Evolutionary conservation across 2,888 invertebrate species (phyloP), one percentile per base, ranked within the genome.

Genomic region (Tenthredo mesomela): DNA sequence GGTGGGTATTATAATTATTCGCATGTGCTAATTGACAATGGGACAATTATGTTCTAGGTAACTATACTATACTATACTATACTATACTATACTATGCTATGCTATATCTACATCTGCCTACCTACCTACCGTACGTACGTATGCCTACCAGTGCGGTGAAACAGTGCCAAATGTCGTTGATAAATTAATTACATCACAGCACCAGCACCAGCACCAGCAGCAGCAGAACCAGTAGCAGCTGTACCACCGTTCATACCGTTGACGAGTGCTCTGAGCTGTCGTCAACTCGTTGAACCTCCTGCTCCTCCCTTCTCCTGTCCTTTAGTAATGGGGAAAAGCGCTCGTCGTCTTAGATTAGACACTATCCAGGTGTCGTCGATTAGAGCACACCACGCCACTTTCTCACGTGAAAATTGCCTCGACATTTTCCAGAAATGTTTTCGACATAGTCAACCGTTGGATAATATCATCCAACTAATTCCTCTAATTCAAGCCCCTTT

Each of bases 21-120:
- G 21, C 80, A 70, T 82, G 65, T 47, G 82, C 67, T 82, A 82
- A 82, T 67, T 67, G 82, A 82, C 82, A 70, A 82, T 67, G 67
- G 82, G 43, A 82, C 67, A 82, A 82, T 82, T 67, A 67, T 43
- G 50, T 50, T 65, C 37, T 37, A n/a, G 33, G 61, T 12, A 15
- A 40, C n/a, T 80, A 40, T 29, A 18, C 54, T 29, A 54, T 50
- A 43, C 71, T 18, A 37, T n/a, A 6, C 33, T 33, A 33, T 33
- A 7, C 40, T 37, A 15, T 61, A 25, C 25, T n/a, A 25, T 25
- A 1, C 25, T 9, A n/a, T n/a, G n/a, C n/a, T n/a, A n/a, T n/a
- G n/a, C n/a, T n/a, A n/a, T n/a, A n/a, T n/a, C n/a, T n/a, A n/a
- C n/a, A n/a, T n/a, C n/a, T n/a, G n/a, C n/a, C n/a, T n/a, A n/a